Evolutionary conservation across 1,140 invertebrate genomes (phyloP), one percentile per base, ranked within the genome.

Genomic region (Formica selysi): DNA sequence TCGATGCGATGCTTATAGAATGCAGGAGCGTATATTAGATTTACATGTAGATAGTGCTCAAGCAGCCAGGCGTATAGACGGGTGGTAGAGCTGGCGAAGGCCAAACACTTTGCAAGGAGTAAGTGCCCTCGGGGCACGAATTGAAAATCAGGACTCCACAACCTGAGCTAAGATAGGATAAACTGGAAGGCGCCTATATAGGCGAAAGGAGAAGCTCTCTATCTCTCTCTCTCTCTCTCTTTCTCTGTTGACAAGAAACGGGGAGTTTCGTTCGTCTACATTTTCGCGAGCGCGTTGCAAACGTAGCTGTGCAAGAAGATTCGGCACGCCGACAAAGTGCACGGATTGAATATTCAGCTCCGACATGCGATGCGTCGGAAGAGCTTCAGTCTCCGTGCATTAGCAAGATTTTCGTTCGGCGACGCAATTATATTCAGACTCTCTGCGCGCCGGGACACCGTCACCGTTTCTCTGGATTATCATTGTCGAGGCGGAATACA

Each of bases 31-130:
- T 70, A 86, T 92, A 92, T 92, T 91, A 91, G 90, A 92, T 92
- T 92, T 92, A 91, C 91, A 92, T 92, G 91, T 92, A 92, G 91
- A 92, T 92, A 90, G 90, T 87, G 86, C 76, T 92, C 87, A 92
- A 92, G 89, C 90, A 91, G 87, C 85, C 74, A 81, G 74, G 57
- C 78, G 54, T 65, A 68, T 59, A 51, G 76, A 61, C 59, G 80
- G 68, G 68, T 68, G 61, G 16, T 51, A 44, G 70, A 67, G 76
- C 71, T 64, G 74, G 84, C 41, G 85, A 67, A 85, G 86, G 65
- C 78, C 89, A 90, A 90, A 89, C 90, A 88, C 89, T 90, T 89
- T 84, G 76, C 78, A 36, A 76, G 48, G 73, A 88, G 62, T 83
- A 74, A 59, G 65, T 65, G 85, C 64, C 90, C 91, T 64, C 62